Base-by-base conservation (phyloP, 2,113 vertebrate genomes). In the Cepphus grylle region DNA sequence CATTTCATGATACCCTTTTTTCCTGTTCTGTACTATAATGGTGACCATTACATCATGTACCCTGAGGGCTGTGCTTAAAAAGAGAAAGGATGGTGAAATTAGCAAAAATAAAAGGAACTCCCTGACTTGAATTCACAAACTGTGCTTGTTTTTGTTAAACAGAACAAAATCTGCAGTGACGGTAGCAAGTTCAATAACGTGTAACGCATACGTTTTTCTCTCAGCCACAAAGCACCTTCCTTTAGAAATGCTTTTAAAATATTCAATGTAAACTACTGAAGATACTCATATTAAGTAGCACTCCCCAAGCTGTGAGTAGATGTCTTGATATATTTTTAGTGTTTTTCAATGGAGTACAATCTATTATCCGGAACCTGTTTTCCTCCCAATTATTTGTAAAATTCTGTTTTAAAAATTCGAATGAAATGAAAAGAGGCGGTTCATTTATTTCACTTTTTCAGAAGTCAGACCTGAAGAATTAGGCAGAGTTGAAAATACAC, bases 91-190 rank as follows among this genome's bases (percentile, higher is more conserved):
- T 96, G 95, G 96, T 61, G 88, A 98, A 98, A 98, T 98, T 98
- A 97, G 95, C 96, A 98, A 98, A 97, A 98, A 97, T 96, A 97
- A 97, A 98, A 97, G 97, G 91, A 95, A 96, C 93, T 98, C 97
- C 97, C 98, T 98, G 97, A 97, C 94, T 97, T 97, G 97, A 97
- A 97, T 98, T 93, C 94, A 97, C 95, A 98, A 98, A 98, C 96
- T 94, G 96, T 94, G 94, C 96, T 98, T 98, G 97, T 98, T 98
- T 98, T 98, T 98, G 97, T 98, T 97, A 98, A 98, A 98, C 96
- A 98, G 94, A 96, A 98, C 95, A 98, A 97, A 97, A 97, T 98
- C 96, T 97, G 93, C 93, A 82, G 97, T 96, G 96, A 97, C 87
- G 93, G 96, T 97, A 96, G 96, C 94, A 96, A 98, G 97, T 95